These are phyloP conservation scores for Sturnus vulgaris DNA, from an alignment of 2,113 vertebrate species.

Conservation along the genomic window DNA sequence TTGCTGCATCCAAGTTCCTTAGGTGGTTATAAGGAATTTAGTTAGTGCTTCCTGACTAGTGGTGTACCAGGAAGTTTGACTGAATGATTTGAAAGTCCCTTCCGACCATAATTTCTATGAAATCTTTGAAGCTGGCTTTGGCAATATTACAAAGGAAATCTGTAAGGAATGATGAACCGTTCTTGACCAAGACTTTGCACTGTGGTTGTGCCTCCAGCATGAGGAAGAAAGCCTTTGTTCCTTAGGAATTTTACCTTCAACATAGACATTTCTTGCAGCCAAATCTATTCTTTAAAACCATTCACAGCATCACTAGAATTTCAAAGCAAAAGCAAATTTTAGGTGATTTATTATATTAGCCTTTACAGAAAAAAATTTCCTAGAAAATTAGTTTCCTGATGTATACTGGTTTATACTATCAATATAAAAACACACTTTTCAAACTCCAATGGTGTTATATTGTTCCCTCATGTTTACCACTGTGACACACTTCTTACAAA, in stretches of 20 bases:
- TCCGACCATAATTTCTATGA: neutral
- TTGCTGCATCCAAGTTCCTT: neutral
- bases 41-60: constrained; percentile 5
- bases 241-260: neutral
- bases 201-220: neutral
- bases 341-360: neutral
- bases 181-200: neutral
- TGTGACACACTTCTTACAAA: neutral
- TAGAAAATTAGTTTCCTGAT: neutral
- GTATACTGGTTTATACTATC: neutral
- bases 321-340: neutral
- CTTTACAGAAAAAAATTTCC: neutral
- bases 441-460: neutral
- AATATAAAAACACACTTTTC: neutral
- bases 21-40: constrained; percentile 6
- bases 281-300: neutral
- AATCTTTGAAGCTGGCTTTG: constrained; percentile 42
- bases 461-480: neutral
- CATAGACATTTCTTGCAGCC: neutral
- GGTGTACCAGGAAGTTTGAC: neutral
- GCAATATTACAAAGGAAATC: constrained; percentile 30
- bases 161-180: neutral
- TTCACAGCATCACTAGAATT: neutral
- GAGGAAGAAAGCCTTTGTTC: neutral
- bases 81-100: neutral